A percentile compares a stretch with the other conserved stretches of the same genome.
phyloP scores from a whole-genome alignment of 2,797 vertebrate genomes.

The Chrysocyon brachyurus region DNA sequence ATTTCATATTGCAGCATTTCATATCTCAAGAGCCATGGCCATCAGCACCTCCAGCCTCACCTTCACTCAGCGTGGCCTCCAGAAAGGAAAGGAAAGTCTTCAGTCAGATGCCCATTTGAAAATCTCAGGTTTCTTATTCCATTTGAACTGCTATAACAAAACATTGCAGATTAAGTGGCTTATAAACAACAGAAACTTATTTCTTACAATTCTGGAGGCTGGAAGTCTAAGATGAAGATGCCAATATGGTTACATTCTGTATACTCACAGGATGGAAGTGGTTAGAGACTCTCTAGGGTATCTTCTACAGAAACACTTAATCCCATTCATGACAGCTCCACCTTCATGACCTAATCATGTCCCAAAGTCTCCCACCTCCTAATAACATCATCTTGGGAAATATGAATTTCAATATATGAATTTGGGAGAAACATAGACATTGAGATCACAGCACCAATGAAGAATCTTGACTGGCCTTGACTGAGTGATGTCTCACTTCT shows the following conservation, averaged over 20 bases:
- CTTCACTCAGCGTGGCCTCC: rapidly evolving
- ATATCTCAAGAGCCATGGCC: not conserved
- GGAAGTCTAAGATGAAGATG: not conserved
- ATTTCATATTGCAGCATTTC: not conserved
- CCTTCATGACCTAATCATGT: not conserved
- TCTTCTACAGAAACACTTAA: not conserved
- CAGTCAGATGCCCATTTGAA: not conserved
- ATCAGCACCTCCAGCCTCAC: not conserved
- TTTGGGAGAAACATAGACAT: not conserved
- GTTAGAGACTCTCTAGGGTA: not conserved
- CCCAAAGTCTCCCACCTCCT: not conserved
- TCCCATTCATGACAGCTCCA: not conserved
- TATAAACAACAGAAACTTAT: not conserved
- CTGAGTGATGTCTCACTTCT: no score
- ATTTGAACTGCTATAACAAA: not conserved
- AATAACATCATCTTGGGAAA: not conserved
- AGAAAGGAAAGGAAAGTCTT: not conserved
- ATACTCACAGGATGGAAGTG: not conserved
- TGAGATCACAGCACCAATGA: no score
- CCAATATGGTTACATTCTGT: not conserved
- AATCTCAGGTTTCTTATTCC: not conserved
- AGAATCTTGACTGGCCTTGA: not conserved
- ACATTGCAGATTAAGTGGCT: not conserved
- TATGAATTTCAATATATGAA: not conserved
- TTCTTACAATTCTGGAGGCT: not conserved